These are phyloP conservation scores for Agapornis canus DNA, from an alignment of 2,797 vertebrate species.

Conservation along the genomic window DNA sequence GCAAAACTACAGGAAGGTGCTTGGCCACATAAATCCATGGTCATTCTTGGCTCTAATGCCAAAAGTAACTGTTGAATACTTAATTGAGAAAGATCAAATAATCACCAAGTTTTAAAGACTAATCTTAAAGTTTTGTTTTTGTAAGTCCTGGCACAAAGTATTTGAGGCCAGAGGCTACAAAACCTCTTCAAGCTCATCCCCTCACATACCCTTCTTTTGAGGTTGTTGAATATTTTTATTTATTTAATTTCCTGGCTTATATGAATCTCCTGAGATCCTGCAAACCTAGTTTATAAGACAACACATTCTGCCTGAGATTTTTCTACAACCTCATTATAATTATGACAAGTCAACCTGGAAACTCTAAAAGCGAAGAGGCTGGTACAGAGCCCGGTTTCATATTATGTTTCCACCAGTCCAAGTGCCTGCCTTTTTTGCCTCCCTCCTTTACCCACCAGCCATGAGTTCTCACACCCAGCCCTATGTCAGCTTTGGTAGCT, in stretches of 20 bases:
- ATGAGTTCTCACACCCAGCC: neutral
- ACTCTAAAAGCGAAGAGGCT: neutral
- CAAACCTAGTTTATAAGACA: neutral
- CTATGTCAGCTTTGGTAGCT: neutral
- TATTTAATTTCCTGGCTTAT: neutral
- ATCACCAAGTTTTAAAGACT: neutral
- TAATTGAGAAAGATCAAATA: neutral
- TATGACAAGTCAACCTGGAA: neutral
- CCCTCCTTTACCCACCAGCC: neutral
- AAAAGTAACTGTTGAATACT: neutral
- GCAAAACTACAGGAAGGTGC: neutral
- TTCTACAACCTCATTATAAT: neutral
- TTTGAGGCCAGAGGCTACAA: neutral
- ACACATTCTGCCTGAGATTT: neutral
- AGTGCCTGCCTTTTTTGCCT: neutral
- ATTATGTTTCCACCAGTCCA: neutral
- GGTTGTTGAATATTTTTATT: neutral
- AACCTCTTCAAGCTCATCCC: neutral
- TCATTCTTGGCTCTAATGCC: neutral
- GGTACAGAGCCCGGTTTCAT: neutral
- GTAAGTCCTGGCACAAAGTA: neutral
- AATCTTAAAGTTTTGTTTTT: neutral
- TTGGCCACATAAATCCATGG: neutral
- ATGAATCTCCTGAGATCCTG: neutral
- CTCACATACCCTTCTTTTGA: neutral